A percentile compares a stretch with the other conserved stretches of the same genome.
Conservation (phyloP, 2,113 vertebrate genomes). For the Toxostoma redivivum region DNA sequence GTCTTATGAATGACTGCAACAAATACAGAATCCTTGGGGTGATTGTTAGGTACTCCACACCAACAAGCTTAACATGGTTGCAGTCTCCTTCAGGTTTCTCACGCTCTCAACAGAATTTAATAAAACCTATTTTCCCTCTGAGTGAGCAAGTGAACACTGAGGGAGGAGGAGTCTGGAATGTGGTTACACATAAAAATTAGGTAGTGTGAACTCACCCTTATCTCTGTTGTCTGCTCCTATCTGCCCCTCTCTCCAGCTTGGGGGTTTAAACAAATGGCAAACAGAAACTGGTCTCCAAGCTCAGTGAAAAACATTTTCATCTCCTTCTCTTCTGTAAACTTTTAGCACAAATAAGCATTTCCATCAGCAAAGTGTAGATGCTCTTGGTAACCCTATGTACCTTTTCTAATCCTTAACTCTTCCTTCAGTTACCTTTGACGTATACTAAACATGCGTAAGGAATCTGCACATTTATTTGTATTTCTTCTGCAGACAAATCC, state of each 20-base stretch:
- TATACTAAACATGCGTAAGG: neutral
- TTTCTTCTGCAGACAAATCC: neutral
- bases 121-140: neutral
- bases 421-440: neutral
- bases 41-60: neutral
- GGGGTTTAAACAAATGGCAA: neutral
- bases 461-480: neutral
- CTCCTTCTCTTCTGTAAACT: neutral
- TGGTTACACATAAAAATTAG: neutral
- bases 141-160: neutral
- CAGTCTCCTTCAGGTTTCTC: neutral
- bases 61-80: neutral
- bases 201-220: neutral
- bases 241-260: neutral
- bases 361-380: neutral
- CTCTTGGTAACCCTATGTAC: accelerated
- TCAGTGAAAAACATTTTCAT: neutral
- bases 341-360: neutral
- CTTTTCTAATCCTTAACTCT: neutral
- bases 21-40: neutral
- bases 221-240: neutral
- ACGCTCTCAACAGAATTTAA: neutral
- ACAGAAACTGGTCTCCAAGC: neutral
- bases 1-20: neutral
- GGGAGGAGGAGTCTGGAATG: neutral